phyloP scores from a whole-genome alignment of 2,113 vertebrate species.

The Picathartes gymnocephalus region DNA sequence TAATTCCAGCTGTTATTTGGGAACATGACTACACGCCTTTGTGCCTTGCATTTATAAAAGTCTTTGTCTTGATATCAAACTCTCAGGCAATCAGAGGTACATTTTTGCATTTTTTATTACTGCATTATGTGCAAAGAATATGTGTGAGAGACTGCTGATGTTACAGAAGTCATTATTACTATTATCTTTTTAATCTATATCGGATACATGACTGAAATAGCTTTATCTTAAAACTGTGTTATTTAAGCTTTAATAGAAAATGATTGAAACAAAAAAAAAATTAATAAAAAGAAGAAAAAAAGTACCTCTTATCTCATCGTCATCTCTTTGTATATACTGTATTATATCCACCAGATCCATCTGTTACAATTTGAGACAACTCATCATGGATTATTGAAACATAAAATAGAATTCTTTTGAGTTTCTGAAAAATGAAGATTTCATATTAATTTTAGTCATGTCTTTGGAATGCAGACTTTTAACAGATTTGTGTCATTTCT shows the following conservation, averaged over 20 bases:
- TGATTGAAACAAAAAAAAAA: not conserved
- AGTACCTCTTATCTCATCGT: not conserved
- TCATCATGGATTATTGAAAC: not conserved
- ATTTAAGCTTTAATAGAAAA: not conserved
- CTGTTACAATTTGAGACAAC: not conserved
- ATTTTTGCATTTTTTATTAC: not conserved
- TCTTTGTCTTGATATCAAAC: constrained; percentile 94
- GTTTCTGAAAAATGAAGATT: not conserved
- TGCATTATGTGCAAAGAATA: not conserved
- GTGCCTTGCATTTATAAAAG: constrained; percentile 88
- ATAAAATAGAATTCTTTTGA: not conserved
- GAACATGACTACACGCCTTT: constrained; percentile 91
- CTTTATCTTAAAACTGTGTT: not conserved
- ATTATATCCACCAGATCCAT: not conserved
- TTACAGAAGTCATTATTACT: not conserved
- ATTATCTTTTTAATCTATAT: not conserved
- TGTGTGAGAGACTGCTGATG: not conserved
- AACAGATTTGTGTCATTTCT: not conserved
- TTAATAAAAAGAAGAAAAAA: not conserved
- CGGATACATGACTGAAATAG: not conserved
- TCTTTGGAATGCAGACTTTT: not conserved
- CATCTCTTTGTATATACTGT: not conserved
- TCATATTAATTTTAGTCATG: not conserved
- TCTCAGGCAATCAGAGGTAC: constrained; percentile 91
- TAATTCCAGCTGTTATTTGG: constrained; percentile 96